Conservation (phyloP, 2,797 vertebrate species). For the Poeciliopsis turneri region DNA sequence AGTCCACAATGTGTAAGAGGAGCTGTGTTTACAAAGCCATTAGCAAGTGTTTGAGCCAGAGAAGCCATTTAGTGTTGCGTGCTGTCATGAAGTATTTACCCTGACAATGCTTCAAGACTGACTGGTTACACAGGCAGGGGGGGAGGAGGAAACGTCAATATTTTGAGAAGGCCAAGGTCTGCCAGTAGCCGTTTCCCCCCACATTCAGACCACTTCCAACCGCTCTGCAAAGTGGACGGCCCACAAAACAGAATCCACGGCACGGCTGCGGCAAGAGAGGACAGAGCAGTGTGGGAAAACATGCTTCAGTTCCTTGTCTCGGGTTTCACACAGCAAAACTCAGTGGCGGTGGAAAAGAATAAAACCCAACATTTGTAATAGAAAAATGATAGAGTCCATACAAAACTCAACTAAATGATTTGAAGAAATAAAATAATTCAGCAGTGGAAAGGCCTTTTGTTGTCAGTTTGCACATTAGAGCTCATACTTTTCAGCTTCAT, state of each 20-base stretch:
- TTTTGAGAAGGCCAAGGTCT: slow-evolving; percentile 70
- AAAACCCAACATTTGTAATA: not conserved
- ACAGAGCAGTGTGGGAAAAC: not conserved
- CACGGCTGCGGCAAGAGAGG: slow-evolving; percentile 12
- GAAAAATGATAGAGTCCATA: no score
- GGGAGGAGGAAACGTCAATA: slow-evolving; percentile 82
- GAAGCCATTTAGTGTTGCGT: slow-evolving; percentile 60
- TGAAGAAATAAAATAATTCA: not conserved
- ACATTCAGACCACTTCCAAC: slow-evolving; percentile 39
- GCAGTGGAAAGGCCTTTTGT: slow-evolving; percentile 40
- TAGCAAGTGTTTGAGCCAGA: slow-evolving; percentile 72
- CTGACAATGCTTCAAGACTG: slow-evolving; percentile 78
- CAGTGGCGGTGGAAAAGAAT: not conserved
- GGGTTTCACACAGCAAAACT: not conserved
- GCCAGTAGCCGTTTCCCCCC: slow-evolving; percentile 62
- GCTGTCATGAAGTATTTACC: slow-evolving; percentile 80
- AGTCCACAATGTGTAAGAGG: slow-evolving; percentile 68
- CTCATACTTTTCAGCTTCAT: slow-evolving; percentile 48
- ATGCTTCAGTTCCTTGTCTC: not conserved
- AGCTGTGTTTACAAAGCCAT: slow-evolving; percentile 72
- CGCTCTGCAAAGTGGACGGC: slow-evolving; percentile 1
- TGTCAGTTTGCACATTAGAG: slow-evolving; percentile 51
- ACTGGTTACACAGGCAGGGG: slow-evolving; percentile 75
- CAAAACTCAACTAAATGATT: slow-evolving; percentile 14
- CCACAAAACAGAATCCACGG: slow-evolving; percentile 29